Percentiles rank a stretch among this genome's conserved stretches.
Evolutionary conservation across 2,797 vertebrate species (phyloP).

Genomic region (Micromesistius poutassou): DNA sequence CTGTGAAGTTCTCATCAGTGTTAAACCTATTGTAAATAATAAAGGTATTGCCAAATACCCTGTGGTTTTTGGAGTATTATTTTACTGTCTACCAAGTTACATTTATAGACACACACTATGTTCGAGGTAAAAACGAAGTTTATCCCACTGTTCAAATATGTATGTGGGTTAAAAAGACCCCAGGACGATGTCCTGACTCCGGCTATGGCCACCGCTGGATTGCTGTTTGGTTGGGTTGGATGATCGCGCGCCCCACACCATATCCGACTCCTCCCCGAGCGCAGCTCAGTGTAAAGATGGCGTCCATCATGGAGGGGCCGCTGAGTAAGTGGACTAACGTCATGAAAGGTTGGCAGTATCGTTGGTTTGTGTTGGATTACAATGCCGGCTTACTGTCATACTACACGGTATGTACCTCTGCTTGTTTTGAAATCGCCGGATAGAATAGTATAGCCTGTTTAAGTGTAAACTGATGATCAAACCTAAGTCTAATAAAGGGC

Average conservation of each 20-base stretch:
- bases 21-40: constrained; percentile 99
- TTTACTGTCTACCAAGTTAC: neutral
- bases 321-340: constrained; percentile 99
- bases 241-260: neutral
- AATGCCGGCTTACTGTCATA: constrained; percentile 94
- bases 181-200: neutral
- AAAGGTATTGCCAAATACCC: constrained; percentile 73
- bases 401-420: constrained; percentile 84
- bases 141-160: neutral
- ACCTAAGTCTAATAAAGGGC: constrained; percentile 34
- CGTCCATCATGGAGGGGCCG: constrained; percentile 98
- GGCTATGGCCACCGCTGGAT: neutral
- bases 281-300: constrained; percentile 84
- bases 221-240: neutral
- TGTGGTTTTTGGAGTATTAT: constrained; percentile 16
- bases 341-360: constrained; percentile 99
- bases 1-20: constrained; percentile 99
- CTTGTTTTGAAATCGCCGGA: neutral
- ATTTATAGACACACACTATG: neutral
- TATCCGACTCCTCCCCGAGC: constrained; percentile 58
- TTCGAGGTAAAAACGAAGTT: neutral
- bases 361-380: constrained; percentile 97
- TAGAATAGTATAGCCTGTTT: neutral
- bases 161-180: neutral
- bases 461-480: constrained; percentile 30